These are phyloP conservation scores for Caenorhabditis macrosperma DNA, from an alignment of 2,888 invertebrate genomes.

Conservation along the genomic window DNA sequence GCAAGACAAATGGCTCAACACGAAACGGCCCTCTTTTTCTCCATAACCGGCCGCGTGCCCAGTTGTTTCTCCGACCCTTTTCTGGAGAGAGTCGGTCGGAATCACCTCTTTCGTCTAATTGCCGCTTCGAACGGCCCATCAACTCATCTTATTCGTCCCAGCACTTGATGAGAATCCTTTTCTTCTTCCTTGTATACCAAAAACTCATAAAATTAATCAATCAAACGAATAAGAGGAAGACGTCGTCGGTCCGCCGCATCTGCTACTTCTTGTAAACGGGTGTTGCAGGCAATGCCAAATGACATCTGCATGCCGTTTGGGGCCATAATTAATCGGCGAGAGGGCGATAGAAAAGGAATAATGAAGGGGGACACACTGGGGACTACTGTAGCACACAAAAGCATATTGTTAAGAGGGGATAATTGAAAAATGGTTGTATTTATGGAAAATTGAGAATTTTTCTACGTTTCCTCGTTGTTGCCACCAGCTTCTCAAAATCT, in stretches of 20 bases:
- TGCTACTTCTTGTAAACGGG: conserved; percentile 33
- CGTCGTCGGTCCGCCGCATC: conserved; percentile 36
- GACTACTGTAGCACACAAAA: conserved; percentile 4
- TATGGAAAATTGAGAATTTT: not conserved
- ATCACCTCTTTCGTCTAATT: conserved; percentile 22
- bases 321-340: conserved; percentile 30
- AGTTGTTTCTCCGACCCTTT: not conserved
- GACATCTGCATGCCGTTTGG: conserved; percentile 25
- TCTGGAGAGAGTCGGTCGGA: not conserved
- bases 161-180: conserved; percentile 12
- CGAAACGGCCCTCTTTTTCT: not conserved
- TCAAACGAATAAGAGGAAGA: conserved; percentile 31
- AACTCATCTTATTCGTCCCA: conserved; percentile 39
- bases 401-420: not conserved
- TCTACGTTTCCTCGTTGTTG: not conserved
- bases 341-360: not conserved
- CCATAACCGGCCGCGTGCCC: not conserved
- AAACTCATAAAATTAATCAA: conserved; percentile 54
- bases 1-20: conserved; percentile 21
- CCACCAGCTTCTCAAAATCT: not conserved
- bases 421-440: no score
- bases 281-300: conserved; percentile 35
- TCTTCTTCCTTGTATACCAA: not conserved
- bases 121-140: conserved; percentile 39
- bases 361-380: not conserved